Evolutionary conservation across 2,888 invertebrate species (phyloP), one percentile per base, ranked within the genome.

Genomic region (Sphecodes monilicornis): DNA sequence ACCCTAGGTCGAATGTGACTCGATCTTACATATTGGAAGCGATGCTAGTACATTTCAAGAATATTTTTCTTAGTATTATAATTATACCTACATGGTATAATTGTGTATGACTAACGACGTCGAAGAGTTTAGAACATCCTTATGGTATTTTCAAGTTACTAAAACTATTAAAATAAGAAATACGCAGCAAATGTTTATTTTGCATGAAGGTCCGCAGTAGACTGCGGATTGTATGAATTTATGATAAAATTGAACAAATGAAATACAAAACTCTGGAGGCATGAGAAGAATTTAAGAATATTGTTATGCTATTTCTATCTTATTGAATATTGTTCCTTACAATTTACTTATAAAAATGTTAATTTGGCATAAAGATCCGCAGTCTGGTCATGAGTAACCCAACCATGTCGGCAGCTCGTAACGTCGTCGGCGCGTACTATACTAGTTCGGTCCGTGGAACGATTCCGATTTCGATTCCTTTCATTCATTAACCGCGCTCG

Each of bases 401-500:
- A 29, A 60, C 16, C 29, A 60, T 60, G 60, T 29, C 60, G 60
- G 29, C 29, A 6, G 18, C 18, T 6, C 16, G 60, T 50, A 43
- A 26, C 26, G 70, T 10, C 36, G 54, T 54, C n/a, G 57, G 57
- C 43, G 57, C 8, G 68, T 32, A 41, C 32, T 64, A 41, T 71
- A 16, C 26, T 36, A 68, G 36, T n/a, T 39, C 64, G 43, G 18
- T 29, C 64, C 54, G 76, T 68, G 70, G 71, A 77, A 71, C 78
- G 78, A 81, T 83, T 78, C 75, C 76, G 68, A 68, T 68, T 39
- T 46, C 71, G 77, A 85, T 85, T 84, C 80, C 82, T 78, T 90
- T 87, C 90, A 88, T 90, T 90, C 90, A 90, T 90, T 88, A 89
- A 86, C 77, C 80, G 72, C 85, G 86, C 80, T 79, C 66, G 81